These are phyloP conservation scores for Pristionchus japonicus DNA, from an alignment of 2,888 invertebrate species.

Conservation along the genomic window DNA sequence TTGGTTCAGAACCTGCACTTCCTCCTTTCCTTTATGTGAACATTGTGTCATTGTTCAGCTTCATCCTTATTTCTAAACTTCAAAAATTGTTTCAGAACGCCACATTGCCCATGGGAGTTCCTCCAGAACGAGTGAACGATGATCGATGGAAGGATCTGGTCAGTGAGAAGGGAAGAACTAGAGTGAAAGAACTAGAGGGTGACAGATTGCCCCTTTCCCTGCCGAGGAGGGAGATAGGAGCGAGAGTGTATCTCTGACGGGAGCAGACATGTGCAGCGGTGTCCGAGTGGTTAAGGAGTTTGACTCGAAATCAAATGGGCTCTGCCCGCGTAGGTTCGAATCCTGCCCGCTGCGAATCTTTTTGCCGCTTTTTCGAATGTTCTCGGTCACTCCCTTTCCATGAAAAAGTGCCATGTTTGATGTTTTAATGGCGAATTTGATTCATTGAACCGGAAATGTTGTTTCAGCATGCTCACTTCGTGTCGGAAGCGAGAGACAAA, in stretches of 20 bases:
- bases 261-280: constrained; percentile 38
- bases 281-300: constrained; percentile 52
- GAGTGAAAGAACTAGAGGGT: neutral
- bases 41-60: too few relatives aligned
- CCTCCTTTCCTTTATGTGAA: too few relatives aligned
- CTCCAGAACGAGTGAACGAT: neutral
- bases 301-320: constrained; percentile 56
- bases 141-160: constrained; percentile 40
- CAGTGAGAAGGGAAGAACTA: neutral
- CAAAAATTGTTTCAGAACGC: neutral
- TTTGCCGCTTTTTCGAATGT: constrained; percentile 32
- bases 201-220: neutral
- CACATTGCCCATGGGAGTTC: neutral
- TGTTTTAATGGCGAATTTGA: too few relatives aligned
- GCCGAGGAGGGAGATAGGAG: neutral
- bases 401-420: neutral
- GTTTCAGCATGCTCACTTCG: constrained; percentile 24
- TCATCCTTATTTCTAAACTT: too few relatives aligned
- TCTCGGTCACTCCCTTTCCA: neutral
- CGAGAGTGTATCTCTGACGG: constrained; percentile 21
- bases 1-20: neutral
- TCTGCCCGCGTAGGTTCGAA: constrained; percentile 56
- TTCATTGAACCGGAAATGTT: neutral
- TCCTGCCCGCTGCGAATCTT: constrained; percentile 49
- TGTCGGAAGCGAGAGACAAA: constrained; percentile 33